These are phyloP conservation scores for Drosophila grimshawi DNA, from an alignment of 1,140 invertebrate species.

Conservation along the genomic window DNA sequence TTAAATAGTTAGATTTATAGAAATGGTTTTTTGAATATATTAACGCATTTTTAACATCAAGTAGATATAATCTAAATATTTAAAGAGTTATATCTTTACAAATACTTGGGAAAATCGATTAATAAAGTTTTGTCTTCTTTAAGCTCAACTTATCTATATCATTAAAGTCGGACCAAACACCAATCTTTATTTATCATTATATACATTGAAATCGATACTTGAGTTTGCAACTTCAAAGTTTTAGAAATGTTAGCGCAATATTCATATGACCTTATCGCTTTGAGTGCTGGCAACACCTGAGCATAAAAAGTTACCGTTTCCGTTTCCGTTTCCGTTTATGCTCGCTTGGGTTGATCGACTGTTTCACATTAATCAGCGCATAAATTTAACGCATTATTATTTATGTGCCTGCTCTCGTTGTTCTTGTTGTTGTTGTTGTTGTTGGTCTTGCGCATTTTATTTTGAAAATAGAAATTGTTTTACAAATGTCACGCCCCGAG, in stretches of 20 bases:
- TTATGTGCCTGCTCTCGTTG: constrained; percentile 61
- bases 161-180: too few relatives aligned
- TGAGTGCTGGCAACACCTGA: constrained; percentile 63
- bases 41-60: too few relatives aligned
- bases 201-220: not conserved
- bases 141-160: too few relatives aligned
- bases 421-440: constrained; percentile 35
- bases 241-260: constrained; percentile 33
- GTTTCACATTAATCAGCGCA: constrained; percentile 77
- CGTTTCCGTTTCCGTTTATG: not conserved
- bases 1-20: too few relatives aligned
- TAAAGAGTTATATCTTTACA: too few relatives aligned
- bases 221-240: not conserved
- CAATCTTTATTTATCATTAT: too few relatives aligned
- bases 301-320: constrained; percentile 22
- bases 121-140: too few relatives aligned
- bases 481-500: constrained; percentile 71
- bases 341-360: constrained; percentile 67
- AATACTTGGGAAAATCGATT: too few relatives aligned
- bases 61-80: too few relatives aligned
- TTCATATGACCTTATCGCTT: constrained; percentile 63
- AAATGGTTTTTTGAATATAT: too few relatives aligned
- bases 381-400: constrained; percentile 83
- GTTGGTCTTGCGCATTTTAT: constrained; percentile 66
- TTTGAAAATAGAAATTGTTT: constrained; percentile 79